Percentiles rank a stretch among this genome's conserved stretches.
Evolutionary conservation across 2,888 invertebrate genomes (phyloP).

Genomic region (Dynastes tityus): DNA sequence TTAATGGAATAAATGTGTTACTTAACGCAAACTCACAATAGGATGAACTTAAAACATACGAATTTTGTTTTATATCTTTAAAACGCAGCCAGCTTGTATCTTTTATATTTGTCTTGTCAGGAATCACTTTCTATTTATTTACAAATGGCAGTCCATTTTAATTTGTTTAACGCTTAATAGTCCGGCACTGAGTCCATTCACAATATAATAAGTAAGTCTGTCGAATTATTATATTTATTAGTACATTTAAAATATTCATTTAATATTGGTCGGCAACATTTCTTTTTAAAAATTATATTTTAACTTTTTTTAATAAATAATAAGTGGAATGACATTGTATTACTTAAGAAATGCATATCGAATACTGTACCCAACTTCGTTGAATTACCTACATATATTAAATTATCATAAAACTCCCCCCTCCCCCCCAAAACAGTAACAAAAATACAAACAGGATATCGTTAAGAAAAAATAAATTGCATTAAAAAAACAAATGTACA

Average conservation of each 20-base stretch:
- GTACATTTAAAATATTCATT: not conserved
- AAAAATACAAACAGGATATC: constrained; percentile 1
- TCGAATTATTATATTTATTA: constrained; percentile 6
- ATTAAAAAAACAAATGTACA: no score
- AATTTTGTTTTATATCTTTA: constrained; percentile 45
- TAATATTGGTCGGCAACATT: constrained; percentile 43
- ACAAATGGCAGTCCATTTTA: constrained; percentile 65
- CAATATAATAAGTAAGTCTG: constrained; percentile 13
- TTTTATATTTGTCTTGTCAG: not conserved
- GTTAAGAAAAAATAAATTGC: not conserved
- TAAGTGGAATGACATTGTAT: constrained; percentile 39
- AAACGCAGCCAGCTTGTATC: constrained; percentile 33
- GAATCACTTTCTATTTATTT: constrained; percentile 59
- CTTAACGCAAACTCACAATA: not conserved
- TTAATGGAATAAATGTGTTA: not conserved
- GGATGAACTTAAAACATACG: no score
- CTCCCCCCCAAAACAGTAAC: not conserved
- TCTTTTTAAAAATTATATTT: constrained; percentile 17
- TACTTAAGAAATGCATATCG: constrained; percentile 7
- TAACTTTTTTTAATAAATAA: constrained; percentile 26
- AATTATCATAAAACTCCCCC: not conserved
- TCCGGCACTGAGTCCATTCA: constrained; percentile 23
- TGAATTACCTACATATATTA: not conserved
- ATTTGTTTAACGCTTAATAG: constrained; percentile 38
- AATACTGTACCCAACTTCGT: constrained; percentile 37